Conservation (phyloP, 1,140 invertebrate species). For the Listronotus oregonensis region DNA sequence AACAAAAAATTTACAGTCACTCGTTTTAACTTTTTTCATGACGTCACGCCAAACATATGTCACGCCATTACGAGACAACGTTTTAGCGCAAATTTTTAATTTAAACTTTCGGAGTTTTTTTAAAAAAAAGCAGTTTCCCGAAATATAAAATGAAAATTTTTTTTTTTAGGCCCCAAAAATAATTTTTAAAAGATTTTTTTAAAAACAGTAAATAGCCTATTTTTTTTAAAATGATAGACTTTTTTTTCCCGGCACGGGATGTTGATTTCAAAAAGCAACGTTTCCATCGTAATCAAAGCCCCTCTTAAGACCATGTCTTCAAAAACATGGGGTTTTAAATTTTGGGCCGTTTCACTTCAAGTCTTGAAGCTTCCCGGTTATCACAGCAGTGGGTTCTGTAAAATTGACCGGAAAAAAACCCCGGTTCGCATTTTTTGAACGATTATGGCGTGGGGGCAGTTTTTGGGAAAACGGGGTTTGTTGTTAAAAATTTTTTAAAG, state of each 20-base stretch:
- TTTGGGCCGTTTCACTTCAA: conserved; percentile 92
- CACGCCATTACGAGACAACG: too few species aligned
- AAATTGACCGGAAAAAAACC: conserved; percentile 89
- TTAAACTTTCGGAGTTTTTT: too few species aligned
- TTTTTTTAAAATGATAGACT: conserved; percentile 16
- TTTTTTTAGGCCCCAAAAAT: too few species aligned
- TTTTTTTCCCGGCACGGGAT: conserved; percentile 77
- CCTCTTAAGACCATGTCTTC: conserved; percentile 92
- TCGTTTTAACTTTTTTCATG: too few species aligned
- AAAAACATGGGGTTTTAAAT: conserved; percentile 89
- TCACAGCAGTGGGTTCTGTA: conserved; percentile 91
- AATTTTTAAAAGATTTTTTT: too few species aligned
- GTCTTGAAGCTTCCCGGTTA: conserved; percentile 89
- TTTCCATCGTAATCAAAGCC: conserved; percentile 97
- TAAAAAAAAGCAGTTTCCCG: too few species aligned
- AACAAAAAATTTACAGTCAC: too few species aligned
- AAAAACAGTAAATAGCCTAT: too few species aligned
- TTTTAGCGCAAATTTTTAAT: too few species aligned
- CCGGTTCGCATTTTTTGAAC: conserved; percentile 84
- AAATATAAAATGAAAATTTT: too few species aligned
- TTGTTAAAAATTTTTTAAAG: conserved; percentile 64
- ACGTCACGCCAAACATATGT: too few species aligned
- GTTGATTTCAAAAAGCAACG: conserved; percentile 94
- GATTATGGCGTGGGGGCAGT: conserved; percentile 90
- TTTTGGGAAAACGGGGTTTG: conserved; percentile 95